Base-by-base conservation (phyloP, 2,113 vertebrate species). In the Cryptomyrus ogoouensis region DNA sequence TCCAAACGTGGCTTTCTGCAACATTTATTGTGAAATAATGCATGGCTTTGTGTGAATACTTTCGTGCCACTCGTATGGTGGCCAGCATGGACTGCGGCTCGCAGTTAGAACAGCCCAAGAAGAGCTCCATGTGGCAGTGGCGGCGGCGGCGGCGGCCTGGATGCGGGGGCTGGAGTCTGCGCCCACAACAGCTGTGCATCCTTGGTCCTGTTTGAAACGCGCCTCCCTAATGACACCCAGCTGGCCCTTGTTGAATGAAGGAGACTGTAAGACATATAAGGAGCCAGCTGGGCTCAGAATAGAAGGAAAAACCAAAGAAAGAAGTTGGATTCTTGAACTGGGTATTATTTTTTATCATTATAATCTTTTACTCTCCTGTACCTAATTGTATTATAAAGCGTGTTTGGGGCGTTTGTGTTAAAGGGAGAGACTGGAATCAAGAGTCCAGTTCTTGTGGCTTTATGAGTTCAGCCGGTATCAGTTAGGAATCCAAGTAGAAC, bases 1-100 rank as follows among this genome's bases (percentile, higher is more conserved):
- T 91, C 91, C 89, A 91, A 93, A 93, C 90, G 90, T 17, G 70
- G 89, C 66, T 70, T 87, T 85, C 87, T 88, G 85, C 91, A 92
- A 92, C 88, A 89, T 90, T 27, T 88, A 91, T 90, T 90, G 92
- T 90, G 91, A 90, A 58, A 90, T 46, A 46, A 91, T 49, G 17
- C 84, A 80, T 88, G 62, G 89, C 90, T 90, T 90, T 86, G 83
- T 49, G 42, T 66, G 89, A 90, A 44, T 50, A 87, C 50, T 84
- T 83, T 19, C 83, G 35, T 35, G 7, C 58, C 12, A 8, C 52
- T 21, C 19, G 42, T 49, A 62, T 53, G 31, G 49, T 50, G 49
- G n/a, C 42, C 42, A 46, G 47, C 27, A 12, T 0, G 5, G 15
- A 49, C 85, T 66, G 42, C 17, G 4, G 90, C 83, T 13, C 35